These are phyloP conservation scores for Hydrolagus affinis DNA, from an alignment of 2,113 vertebrate genomes.

Conservation along the genomic window DNA sequence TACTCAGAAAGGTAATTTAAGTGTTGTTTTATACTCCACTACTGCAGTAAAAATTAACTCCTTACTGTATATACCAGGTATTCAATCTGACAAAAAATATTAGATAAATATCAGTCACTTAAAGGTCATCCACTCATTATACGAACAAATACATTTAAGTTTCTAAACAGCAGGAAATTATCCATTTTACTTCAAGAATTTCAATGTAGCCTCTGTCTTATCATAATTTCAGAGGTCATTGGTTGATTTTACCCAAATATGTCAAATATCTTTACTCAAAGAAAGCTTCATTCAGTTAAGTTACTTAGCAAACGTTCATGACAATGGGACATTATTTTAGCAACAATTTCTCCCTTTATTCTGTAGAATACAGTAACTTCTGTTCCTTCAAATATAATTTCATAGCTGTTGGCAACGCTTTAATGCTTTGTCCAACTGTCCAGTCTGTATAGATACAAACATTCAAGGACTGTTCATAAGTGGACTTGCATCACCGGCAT, in stretches of 20 bases:
- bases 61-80: neutral
- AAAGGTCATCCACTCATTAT: neutral
- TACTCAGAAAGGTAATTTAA: neutral
- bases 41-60: neutral
- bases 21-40: neutral
- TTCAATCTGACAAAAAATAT: neutral
- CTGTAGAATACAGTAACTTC: neutral
- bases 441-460: neutral
- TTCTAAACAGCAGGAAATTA: too few species aligned
- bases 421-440: neutral
- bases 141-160: too few species aligned
- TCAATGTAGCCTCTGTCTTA: too few species aligned
- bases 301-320: neutral
- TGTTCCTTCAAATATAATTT: neutral
- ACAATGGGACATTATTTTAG: neutral
- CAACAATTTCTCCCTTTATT: neutral
- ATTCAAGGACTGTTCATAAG: too few species aligned
- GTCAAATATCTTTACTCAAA: too few species aligned
- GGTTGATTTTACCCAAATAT: too few species aligned
- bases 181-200: too few species aligned
- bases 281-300: neutral
- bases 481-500: too few species aligned
- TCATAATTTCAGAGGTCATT: neutral
- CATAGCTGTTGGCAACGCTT: neutral
- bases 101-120: neutral